Percentiles rank a stretch among this genome's conserved stretches.
phyloP scores from a whole-genome alignment of 2,888 invertebrate species.

The Pheosia gnoma region DNA sequence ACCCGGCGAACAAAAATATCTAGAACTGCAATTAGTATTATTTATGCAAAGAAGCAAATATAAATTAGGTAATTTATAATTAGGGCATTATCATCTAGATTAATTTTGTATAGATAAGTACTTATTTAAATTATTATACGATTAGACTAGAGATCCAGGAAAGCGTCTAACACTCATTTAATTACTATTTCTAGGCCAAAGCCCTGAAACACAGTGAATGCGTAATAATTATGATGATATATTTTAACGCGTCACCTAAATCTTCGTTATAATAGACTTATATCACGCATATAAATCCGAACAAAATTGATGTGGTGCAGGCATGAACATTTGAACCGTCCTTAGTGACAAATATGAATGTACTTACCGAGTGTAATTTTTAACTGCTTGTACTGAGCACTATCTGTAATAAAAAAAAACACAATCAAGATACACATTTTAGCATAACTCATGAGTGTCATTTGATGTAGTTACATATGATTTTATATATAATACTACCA shows the following conservation, averaged over 20 bases:
- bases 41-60: too few relatives aligned
- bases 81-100: too few relatives aligned
- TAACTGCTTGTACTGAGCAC: background rate
- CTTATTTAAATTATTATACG: background rate
- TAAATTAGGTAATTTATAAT: too few relatives aligned
- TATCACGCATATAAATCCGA: constrained; percentile 3
- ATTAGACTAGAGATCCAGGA: background rate
- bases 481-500: too few relatives aligned
- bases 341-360: background rate
- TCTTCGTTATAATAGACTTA: constrained; percentile 2
- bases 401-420: constrained; percentile 27
- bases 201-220: background rate
- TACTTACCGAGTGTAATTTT: background rate
- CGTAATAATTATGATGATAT: constrained; percentile 3
- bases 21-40: too few relatives aligned
- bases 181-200: constrained; percentile 2
- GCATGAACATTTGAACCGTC: background rate
- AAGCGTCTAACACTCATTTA: background rate
- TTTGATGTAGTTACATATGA: too few relatives aligned
- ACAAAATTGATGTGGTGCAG: background rate
- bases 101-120: too few relatives aligned
- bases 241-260: constrained; percentile 3
- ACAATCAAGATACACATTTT: too few relatives aligned
- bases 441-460: too few relatives aligned
- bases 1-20: too few relatives aligned